Evolutionary conservation across 2,113 vertebrate species (phyloP), one percentile per base, ranked within the genome.

Genomic region (Bathybates hornii): DNA sequence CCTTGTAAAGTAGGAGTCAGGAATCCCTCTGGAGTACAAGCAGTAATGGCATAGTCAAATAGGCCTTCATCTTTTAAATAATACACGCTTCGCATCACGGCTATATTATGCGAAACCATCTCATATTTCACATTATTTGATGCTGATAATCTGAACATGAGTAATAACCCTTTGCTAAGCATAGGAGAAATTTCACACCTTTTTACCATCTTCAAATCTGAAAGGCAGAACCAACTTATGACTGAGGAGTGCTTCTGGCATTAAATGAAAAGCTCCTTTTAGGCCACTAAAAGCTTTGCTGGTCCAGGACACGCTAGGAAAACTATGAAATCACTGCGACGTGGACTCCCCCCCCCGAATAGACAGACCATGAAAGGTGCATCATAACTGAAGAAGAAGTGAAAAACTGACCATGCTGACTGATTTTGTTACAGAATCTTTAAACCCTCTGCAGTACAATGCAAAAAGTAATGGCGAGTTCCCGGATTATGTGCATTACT

Each of bases 41-140:
- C 86, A 82, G 85, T 93, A 93, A 94, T 89, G 86, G 87, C 87
- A 92, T 89, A 61, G 82, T 91, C 86, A 92, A 93, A 90, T n/a
- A 88, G 80, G 84, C 57, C 52, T 78, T 54, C 82, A 61, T 86
- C 88, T 85, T 88, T 91, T 91, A 87, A 92, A 94, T 94, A 94
- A 95, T 91, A 91, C 87, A 94, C 52, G 48, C 81, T 56, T 81
- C 14, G 43, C 78, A 89, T 34, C 81, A 24, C 5, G 83, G 80
- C 63, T 57, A 32, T 71, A 85, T 87, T 61, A 83, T 56, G 50
- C 9, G 5, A 63, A 88, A 73, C 83, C 17, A 3, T 36, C 79
- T 87, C 61, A 71, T 52, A 54, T 88, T 87, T 57, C 73, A 80
- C 81, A 88, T 87, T 78, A 83, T 89, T 87, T 61, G 57, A 87